phyloP scores from a whole-genome alignment of 2,113 vertebrate genomes.

The Gymnobelideus leadbeateri region DNA sequence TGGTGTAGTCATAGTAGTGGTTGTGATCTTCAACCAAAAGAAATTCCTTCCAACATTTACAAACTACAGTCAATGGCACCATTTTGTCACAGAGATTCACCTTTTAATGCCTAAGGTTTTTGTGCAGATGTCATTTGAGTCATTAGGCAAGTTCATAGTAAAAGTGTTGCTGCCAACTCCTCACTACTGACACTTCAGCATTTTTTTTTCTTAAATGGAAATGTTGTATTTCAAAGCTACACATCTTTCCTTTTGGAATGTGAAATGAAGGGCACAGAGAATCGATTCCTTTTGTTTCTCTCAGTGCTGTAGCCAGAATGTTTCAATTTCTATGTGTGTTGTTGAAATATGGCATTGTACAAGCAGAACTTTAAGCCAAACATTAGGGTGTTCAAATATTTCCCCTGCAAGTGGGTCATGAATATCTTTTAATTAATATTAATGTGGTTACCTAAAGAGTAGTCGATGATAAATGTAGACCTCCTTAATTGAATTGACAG shows the following conservation, averaged over 20 bases:
- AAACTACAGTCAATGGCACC: not conserved
- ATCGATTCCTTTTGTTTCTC: not conserved
- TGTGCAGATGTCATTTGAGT: slow-evolving; percentile 56
- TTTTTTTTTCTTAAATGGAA: slow-evolving; percentile 75
- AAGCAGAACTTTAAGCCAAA: slow-evolving; percentile 15
- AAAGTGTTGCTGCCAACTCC: slow-evolving; percentile 75
- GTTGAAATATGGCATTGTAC: not conserved
- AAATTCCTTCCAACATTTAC: not conserved
- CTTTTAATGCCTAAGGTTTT: slow-evolving; percentile 26
- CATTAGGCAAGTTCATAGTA: slow-evolving; percentile 71
- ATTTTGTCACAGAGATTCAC: not conserved
- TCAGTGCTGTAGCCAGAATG: not conserved
- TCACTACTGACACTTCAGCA: slow-evolving; percentile 35
- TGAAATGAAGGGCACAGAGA: not conserved
- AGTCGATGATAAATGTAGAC: slow-evolving; percentile 22
- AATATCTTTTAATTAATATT: not conserved
- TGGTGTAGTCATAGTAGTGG: not conserved
- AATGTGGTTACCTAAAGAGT: slow-evolving; percentile 9
- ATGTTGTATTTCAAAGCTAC: slow-evolving; percentile 68
- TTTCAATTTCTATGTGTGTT: not conserved
- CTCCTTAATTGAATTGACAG: not conserved
- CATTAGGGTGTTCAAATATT: not conserved
- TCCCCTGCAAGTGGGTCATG: not conserved
- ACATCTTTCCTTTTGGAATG: slow-evolving; percentile 52
- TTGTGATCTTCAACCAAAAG: not conserved